phyloP scores from a whole-genome alignment of 2,888 invertebrate genomes.

The Acronicta leporina region DNA sequence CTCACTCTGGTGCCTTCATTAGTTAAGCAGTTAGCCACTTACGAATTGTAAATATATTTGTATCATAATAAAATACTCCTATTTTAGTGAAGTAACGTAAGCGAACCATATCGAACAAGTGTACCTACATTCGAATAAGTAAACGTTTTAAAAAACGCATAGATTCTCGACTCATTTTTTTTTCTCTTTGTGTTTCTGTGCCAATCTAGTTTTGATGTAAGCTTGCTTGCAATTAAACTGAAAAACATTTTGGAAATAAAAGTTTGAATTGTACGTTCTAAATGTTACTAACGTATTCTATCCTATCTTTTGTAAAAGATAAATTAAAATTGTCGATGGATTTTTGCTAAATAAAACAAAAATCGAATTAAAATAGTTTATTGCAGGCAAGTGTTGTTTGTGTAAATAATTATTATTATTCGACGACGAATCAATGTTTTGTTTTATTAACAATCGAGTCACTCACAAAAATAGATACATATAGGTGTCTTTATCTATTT shows the following conservation, averaged over 20 bases:
- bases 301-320: conserved; percentile 15
- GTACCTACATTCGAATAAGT: conserved; percentile 76
- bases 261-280: conserved; percentile 13
- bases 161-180: conserved; percentile 64
- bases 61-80: conserved; percentile 79
- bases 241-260: conserved; percentile 10
- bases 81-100: conserved; percentile 71
- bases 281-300: conserved; percentile 8
- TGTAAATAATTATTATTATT: conserved; percentile 60
- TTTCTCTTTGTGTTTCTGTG: conserved; percentile 75
- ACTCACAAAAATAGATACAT: conserved; percentile 66
- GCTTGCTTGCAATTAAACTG: conserved; percentile 65
- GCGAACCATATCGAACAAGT: conserved; percentile 84
- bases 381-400: conserved; percentile 58
- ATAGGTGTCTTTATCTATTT: conserved; percentile 64
- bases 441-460: conserved; percentile 68
- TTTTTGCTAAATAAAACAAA: conserved; percentile 11
- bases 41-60: conserved; percentile 84
- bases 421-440: conserved; percentile 59
- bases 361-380: conserved; percentile 43
- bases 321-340: conserved; percentile 26
- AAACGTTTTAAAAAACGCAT: conserved; percentile 57
- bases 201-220: conserved; percentile 75
- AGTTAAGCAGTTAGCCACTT: conserved; percentile 79
- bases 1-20: conserved; percentile 88